Percentiles rank a stretch among this genome's conserved stretches.
Evolutionary conservation across 2,888 invertebrate species (phyloP).

Genomic region (Meandrusa payeni): DNA sequence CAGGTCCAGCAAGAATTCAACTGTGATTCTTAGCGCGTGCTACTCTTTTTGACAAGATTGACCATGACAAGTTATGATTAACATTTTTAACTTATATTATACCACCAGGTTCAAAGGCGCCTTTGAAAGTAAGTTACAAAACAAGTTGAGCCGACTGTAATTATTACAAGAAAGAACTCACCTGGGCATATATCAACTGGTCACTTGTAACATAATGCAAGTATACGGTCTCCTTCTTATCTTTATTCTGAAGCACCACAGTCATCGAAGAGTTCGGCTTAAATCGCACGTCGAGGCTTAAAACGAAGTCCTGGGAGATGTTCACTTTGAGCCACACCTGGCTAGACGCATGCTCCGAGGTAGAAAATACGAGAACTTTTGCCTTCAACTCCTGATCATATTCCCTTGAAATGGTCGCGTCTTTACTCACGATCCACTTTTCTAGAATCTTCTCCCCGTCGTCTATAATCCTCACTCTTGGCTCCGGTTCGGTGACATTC

Average conservation of each 20-base stretch:
- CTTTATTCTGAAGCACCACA: constrained; percentile 87
- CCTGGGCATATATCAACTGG: constrained; percentile 86
- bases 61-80: no score
- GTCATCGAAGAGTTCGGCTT: constrained; percentile 91
- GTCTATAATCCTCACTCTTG: constrained; percentile 85
- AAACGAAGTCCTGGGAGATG: constrained; percentile 83
- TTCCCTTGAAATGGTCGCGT: constrained; percentile 83
- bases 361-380: constrained; percentile 86
- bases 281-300: constrained; percentile 86
- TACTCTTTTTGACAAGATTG: no score
- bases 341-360: constrained; percentile 84
- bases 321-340: constrained; percentile 84
- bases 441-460: constrained; percentile 86
- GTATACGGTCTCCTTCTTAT: constrained; percentile 88
- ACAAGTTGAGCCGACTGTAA: no score
- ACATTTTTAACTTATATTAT: no score
- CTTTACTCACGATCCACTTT: constrained; percentile 88
- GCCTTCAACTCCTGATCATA: constrained; percentile 81
- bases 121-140: no score
- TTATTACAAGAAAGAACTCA: no score
- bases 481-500: constrained; percentile 92
- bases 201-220: constrained; percentile 91
- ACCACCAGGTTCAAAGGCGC: no score
- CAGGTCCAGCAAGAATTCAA: no score
- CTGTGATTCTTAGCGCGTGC: no score